A percentile compares a stretch with the other conserved stretches of the same genome.
These are phyloP conservation scores for Actenoides lindsayi DNA, from an alignment of 2,113 vertebrate species.

Conservation along the genomic window DNA sequence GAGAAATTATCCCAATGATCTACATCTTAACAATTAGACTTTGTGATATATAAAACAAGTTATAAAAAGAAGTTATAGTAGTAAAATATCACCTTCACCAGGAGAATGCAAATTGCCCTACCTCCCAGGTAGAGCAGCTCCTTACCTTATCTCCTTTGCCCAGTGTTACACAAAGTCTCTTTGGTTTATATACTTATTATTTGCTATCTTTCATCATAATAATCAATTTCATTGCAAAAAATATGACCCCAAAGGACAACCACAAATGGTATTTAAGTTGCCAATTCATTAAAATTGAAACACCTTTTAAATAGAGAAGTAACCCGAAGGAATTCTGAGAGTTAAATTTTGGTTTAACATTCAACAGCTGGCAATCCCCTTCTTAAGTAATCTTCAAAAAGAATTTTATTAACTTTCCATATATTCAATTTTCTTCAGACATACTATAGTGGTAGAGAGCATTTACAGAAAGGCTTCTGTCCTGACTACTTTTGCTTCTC, in stretches of 20 bases:
- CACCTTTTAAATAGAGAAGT: not conserved
- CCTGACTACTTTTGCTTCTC: not conserved
- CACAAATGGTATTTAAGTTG: not conserved
- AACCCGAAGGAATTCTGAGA: not conserved
- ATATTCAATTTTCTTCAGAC: not conserved
- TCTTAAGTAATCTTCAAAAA: not conserved
- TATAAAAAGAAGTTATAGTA: not conserved
- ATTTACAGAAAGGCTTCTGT: not conserved
- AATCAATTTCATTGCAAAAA: not conserved
- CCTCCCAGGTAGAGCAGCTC: not conserved
- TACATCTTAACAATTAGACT: not conserved
- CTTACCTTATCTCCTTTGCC: not conserved
- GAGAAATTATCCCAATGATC: not conserved
- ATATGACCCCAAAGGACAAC: not conserved
- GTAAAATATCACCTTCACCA: not conserved
- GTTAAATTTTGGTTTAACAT: not conserved
- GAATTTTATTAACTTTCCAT: not conserved
- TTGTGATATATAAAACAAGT: not conserved
- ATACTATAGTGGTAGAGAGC: not conserved
- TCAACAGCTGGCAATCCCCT: not conserved
- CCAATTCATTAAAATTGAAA: not conserved
- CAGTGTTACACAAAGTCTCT: not conserved
- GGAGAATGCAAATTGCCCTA: not conserved
- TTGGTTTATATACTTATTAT: not conserved
- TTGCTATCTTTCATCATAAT: not conserved